Conservation (phyloP, 2,888 invertebrate species). For the Venustoraphidia nigricollis region DNA sequence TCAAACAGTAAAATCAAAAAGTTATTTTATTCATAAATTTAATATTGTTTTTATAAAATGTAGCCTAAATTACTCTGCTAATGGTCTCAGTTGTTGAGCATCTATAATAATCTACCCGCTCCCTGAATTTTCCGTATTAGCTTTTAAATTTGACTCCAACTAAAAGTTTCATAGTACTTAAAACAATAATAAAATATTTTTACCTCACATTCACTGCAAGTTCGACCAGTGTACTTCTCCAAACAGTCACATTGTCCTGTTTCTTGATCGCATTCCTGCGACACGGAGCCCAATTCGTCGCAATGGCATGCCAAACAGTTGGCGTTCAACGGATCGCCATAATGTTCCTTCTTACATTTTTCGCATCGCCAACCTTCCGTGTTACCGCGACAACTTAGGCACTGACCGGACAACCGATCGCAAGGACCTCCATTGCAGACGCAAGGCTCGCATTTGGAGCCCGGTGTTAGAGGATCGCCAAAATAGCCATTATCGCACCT, state of each 20-base stretch:
- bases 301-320: constrained; percentile 66
- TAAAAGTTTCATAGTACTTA: not conserved
- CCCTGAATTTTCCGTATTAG: too few relatives aligned
- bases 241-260: constrained; percentile 65
- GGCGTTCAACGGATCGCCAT: constrained; percentile 43
- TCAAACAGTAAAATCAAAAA: too few relatives aligned
- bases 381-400: constrained; percentile 67
- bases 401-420: constrained; percentile 69
- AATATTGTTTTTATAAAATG: too few relatives aligned
- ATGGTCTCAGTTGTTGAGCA: too few relatives aligned
- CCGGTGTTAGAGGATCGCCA: constrained; percentile 60
- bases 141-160: not conserved
- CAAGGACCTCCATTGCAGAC: constrained; percentile 69
- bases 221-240: constrained; percentile 51
- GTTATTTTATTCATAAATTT: too few relatives aligned
- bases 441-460: constrained; percentile 57
- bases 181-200: constrained; percentile 11
- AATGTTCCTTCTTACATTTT: constrained; percentile 47
- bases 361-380: constrained; percentile 59
- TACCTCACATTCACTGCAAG: constrained; percentile 51
- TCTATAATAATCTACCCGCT: too few relatives aligned
- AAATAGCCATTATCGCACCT: constrained; percentile 75
- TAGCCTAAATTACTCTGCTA: too few relatives aligned
- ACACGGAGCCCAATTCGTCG: constrained; percentile 54
- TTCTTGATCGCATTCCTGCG: constrained; percentile 50